Base-by-base conservation (phyloP, 2,888 invertebrate genomes). In the Axea sp. region DNA sequence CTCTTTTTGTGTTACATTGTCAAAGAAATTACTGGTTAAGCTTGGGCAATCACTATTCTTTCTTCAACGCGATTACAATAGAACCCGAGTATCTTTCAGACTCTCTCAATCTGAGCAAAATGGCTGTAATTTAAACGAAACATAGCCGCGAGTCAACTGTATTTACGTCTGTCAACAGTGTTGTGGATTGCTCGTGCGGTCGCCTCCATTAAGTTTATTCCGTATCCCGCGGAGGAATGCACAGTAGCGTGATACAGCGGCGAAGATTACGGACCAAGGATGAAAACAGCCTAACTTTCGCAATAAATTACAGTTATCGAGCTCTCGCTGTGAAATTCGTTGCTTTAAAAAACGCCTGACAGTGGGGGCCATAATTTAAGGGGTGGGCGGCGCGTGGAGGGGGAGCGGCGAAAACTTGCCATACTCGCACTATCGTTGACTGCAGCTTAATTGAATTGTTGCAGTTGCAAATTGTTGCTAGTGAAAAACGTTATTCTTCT, bases 221-320 rank as follows among this genome's bases (percentile, higher is more conserved):
- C 19, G 31, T 41, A 62, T 39, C 31, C 47, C 33, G 33, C 31
- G 28, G 28, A 49, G 37, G 26, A 59, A 37, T 39, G 30, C 49
- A 37, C 60, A 15, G 60, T 60, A 49, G 60, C 60, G 39, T 60
- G 30, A 49, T 60, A 30, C 39, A 33, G 3, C 15, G 4, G n/a
- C 47, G 47, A 35, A 53, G 64, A 64, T 64, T 64, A 64, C 53
- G 35, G 41, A 11, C 41, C 30, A 49, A 43, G 28, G 43, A 28
- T 53, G 45, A 53, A 59, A 64, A 45, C 53, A 11, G 11, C 35
- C 43, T 19, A 64, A 64, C 64, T 64, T 53, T 53, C 9, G 43
- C 53, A 53, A 53, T 64, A 64, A 64, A 53, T 53, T 43, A 53
- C 14, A 30, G 43, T 45, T 64, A 64, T 64, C 47, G 62, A 51